Evolutionary conservation across 1,140 invertebrate genomes (phyloP).

Genomic region (Geopemphigus sp.): DNA sequence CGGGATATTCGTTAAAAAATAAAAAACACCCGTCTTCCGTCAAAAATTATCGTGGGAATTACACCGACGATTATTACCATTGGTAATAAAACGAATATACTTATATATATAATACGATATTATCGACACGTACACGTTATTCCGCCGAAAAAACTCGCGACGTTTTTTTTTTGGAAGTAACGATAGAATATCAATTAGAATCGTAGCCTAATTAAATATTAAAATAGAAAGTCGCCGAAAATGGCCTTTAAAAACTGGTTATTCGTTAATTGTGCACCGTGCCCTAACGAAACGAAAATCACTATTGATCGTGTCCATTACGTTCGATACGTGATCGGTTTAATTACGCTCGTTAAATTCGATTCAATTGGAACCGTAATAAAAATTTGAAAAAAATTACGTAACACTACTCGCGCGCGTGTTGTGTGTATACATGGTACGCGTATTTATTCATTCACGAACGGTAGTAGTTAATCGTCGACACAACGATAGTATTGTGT

Average conservation of each 20-base stretch:
- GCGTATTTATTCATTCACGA: no score
- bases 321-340: background rate
- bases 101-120: background rate
- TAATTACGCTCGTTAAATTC: background rate
- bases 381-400: no score
- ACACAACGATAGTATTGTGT: no score
- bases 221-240: background rate
- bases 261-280: background rate
- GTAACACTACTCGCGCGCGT: no score
- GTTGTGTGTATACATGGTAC: no score
- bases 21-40: no score
- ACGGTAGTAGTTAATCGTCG: no score
- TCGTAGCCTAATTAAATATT: constrained; percentile 4
- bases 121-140: background rate
- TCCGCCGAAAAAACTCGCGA: background rate
- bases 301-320: background rate
- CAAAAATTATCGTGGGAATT: no score
- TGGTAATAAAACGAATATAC: background rate
- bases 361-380: background rate
- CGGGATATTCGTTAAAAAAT: no score
- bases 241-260: background rate
- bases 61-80: no score
- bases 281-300: background rate
- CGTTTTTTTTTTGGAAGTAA: background rate
- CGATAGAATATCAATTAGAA: background rate